These are phyloP conservation scores for Aptenodytes forsteri DNA, from an alignment of 2,113 vertebrate species.

Conservation along the genomic window DNA sequence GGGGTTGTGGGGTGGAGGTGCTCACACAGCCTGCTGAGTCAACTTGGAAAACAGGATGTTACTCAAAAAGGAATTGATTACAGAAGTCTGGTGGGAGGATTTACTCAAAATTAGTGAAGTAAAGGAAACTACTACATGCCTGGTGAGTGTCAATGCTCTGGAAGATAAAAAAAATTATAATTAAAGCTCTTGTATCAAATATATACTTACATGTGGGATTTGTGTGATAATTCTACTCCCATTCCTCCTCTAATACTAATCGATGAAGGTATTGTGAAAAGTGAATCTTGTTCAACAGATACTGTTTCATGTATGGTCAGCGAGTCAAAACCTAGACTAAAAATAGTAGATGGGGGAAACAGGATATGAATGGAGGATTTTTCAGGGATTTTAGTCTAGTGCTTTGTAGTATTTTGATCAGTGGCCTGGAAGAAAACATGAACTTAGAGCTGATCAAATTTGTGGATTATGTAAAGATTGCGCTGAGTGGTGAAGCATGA, in stretches of 20 bases:
- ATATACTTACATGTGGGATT: neutral
- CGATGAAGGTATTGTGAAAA: neutral
- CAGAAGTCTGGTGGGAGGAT: neutral
- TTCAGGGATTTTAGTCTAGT: neutral
- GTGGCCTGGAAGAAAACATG: slow-evolving; percentile 15
- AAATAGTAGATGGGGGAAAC: neutral
- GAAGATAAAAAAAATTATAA: neutral
- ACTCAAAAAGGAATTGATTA: neutral
- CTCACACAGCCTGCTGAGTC: neutral
- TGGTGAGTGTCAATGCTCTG: neutral
- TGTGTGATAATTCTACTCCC: neutral
- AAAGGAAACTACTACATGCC: neutral
- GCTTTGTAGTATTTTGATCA: slow-evolving; percentile 36
- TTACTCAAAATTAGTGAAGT: neutral
- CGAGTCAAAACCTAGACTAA: neutral
- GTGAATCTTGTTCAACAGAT: neutral
- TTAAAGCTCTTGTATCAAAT: neutral
- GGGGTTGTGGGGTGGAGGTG: neutral
- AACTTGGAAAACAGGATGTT: neutral
- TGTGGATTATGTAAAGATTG: slow-evolving; percentile 27
- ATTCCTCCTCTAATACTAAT: neutral
- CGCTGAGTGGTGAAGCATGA: neutral
- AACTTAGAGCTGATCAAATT: neutral
- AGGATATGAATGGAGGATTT: neutral
- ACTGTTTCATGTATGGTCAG: neutral